Evolutionary conservation across 2,113 vertebrate species (phyloP), one percentile per base, ranked within the genome.

Genomic region (Brachyistius frenatus): DNA sequence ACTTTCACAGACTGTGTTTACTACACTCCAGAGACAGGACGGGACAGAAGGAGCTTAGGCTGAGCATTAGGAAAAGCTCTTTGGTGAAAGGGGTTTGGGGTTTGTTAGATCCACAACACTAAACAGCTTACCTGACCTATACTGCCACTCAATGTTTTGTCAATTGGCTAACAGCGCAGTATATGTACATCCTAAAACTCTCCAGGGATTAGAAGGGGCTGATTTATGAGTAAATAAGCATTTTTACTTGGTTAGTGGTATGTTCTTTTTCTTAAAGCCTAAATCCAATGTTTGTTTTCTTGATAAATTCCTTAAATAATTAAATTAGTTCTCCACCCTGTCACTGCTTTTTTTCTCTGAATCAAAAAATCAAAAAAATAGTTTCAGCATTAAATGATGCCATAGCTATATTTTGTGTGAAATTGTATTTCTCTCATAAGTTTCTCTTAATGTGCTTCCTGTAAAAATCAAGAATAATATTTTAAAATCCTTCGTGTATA

Each of bases 31-130:
- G 31, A 64, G 44, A 23, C 23, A 77, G 39, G 70, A 81, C 3
- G 13, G 80, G 64, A 32, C 87, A 88, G 86, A 90, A 81, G 83
- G 76, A 55, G 89, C 83, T 92, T 87, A 89, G 80, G 52, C 71
- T 46, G 30, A 68, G 81, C 60, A 78, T 83, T 84, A 76, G 66
- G 50, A 70, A 52, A 70, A 84, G 82, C 82, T 78, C 80, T 67
- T 57, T 50, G 69, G 74, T 52, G 77, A 75, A 80, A 73, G 74
- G 63, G 53, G 76, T 73, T 70, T 53, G 69, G 54, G 73, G 60
- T 84, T 78, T 55, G 41, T 66, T 14, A 11, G 61, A 71, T 78
- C 23, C 82, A 76, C 64, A 56, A 57, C 53, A 41, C 35, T 76
- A 64, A 84, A 75, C 81, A 67, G 85, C 76, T 84, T 81, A 88